Percentiles rank a stretch among this genome's conserved stretches.
phyloP scores from a whole-genome alignment of 2,113 vertebrate species.

The Pogonocichla stellata region DNA sequence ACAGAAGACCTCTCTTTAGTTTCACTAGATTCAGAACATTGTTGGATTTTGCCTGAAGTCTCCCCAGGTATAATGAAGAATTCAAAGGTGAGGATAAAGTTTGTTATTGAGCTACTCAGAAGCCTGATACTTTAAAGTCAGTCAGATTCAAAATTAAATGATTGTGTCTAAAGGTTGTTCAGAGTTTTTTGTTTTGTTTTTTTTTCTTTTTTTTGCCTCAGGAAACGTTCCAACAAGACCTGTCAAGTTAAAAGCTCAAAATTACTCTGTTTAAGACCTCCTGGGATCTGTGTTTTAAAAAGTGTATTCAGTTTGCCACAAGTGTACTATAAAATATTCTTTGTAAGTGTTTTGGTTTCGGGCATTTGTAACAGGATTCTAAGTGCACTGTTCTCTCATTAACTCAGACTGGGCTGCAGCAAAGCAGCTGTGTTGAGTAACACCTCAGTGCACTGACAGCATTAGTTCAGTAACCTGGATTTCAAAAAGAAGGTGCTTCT shows the following conservation, averaged over 20 bases:
- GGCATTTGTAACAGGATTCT: background rate
- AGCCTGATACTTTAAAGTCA: background rate
- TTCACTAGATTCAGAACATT: background rate
- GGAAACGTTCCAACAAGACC: background rate
- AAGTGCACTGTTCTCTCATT: background rate
- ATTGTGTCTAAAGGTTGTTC: background rate
- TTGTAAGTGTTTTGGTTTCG: background rate
- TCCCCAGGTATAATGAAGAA: background rate
- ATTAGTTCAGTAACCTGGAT: background rate
- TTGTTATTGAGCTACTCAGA: background rate
- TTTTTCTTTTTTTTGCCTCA: background rate
- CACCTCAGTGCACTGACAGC: background rate
- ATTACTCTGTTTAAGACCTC: background rate
- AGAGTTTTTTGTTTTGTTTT: background rate
- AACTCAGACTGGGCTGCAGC: background rate
- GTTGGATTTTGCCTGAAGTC: background rate
- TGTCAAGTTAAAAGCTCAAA: background rate
- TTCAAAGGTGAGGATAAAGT: background rate
- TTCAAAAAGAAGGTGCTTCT: background rate
- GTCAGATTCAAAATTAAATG: background rate
- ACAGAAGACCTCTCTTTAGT: background rate
- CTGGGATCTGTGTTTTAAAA: background rate
- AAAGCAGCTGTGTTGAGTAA: background rate
- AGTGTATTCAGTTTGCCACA: background rate
- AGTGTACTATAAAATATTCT: background rate